These are phyloP conservation scores for Temnothorax rugatulus DNA, from an alignment of 2,888 invertebrate genomes.

Conservation along the genomic window DNA sequence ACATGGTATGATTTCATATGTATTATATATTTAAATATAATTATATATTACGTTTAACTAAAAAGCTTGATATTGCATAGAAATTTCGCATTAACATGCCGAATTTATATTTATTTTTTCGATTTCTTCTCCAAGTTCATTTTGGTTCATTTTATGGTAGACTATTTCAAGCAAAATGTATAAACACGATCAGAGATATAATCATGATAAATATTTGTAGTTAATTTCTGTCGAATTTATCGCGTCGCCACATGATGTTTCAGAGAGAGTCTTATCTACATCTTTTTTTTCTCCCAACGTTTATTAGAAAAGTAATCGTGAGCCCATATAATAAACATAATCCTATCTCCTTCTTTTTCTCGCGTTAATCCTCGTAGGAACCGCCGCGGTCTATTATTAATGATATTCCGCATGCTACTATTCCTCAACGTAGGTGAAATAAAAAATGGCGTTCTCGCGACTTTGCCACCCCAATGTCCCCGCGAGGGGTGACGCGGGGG, in stretches of 20 bases:
- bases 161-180: background rate
- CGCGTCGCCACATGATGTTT: constrained; percentile 63
- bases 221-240: constrained; percentile 60
- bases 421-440: constrained; percentile 75
- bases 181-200: background rate
- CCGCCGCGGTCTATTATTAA: constrained; percentile 75
- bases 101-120: constrained; percentile 12
- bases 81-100: background rate
- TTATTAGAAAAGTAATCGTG: constrained; percentile 65
- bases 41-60: background rate
- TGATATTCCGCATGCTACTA: constrained; percentile 72
- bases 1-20: background rate
- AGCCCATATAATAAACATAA: background rate
- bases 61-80: background rate
- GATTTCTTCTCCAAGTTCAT: background rate
- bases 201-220: background rate
- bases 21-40: background rate
- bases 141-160: background rate
- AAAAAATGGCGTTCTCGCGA: constrained; percentile 80
- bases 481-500: constrained; percentile 70
- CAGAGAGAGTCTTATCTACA: constrained; percentile 64
- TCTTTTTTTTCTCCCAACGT: constrained; percentile 61
- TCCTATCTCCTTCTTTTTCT: constrained; percentile 50
- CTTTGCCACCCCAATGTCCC: constrained; percentile 78
- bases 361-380: constrained; percentile 73